Base-by-base conservation (phyloP, 1,140 invertebrate genomes). In the Trichomalopsis sarcophagae region DNA sequence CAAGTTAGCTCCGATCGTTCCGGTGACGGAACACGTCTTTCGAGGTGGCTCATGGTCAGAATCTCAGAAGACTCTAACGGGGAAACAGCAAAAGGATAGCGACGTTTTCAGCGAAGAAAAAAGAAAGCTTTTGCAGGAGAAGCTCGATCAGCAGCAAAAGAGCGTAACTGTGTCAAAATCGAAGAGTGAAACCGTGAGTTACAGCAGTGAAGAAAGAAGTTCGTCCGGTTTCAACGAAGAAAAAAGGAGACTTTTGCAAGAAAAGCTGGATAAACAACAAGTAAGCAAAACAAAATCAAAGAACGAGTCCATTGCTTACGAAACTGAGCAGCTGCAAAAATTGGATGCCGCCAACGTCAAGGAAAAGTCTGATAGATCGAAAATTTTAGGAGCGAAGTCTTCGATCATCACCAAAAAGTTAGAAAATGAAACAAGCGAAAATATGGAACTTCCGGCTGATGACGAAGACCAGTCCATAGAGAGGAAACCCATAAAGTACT, bases 401-500 rank as follows among this genome's bases (percentile, higher is more conserved):
- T 40, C 17, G 4, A 21, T 40, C 2, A 75, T 3, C 3, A 74
- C 14, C 4, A 13, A 83, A 55, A 27, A 81, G 44, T 69, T 81
- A 68, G 40, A 13, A 5, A 33, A 71, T 71, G 68, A 62, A 82
- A 73, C 27, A 30, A 62, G 23, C 27, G 27, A 55, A 74, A 55
- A 23, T 2, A 11, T 27, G 40, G 13, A 78, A 82, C 62, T 55
- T n/a, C 66, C 13, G 30, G 30, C 30, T 17, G 17, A 33, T 4
- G 1, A 36, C 30, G 3, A 27, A 66, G 74, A 83, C 40, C 13
- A 86, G 21, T 87, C 84, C 3, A 81, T 86, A 11, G 87, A 88
- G 23, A 78, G 83, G 44, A 81, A 85, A 30, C 88, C 89, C 10
- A 91, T 87, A 50, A 89, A 89, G 77, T 90, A 90, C 87, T 89